phyloP scores from a whole-genome alignment of 1,140 invertebrate genomes.

The Bilobella aurantiaca region DNA sequence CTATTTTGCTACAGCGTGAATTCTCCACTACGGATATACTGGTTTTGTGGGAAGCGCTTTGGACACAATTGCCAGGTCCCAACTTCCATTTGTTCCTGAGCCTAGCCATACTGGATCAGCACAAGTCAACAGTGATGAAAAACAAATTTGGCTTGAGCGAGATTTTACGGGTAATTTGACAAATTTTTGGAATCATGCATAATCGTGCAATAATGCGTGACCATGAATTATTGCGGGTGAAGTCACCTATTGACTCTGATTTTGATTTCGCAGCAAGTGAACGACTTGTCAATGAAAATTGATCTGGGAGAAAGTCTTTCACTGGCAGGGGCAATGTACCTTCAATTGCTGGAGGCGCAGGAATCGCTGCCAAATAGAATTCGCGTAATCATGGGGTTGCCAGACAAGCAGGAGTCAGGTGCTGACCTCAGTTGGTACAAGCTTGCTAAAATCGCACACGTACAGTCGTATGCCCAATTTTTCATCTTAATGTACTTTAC shows the following conservation, averaged over 20 bases:
- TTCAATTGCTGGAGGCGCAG: constrained; percentile 37
- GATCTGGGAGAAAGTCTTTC: constrained; percentile 46
- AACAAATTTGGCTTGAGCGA: constrained; percentile 57
- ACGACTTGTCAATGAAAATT: constrained; percentile 50
- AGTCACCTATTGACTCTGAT: constrained; percentile 3
- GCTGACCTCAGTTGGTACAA: too few relatives aligned
- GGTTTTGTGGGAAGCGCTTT: constrained; percentile 47
- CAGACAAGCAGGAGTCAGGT: constrained; percentile 13
- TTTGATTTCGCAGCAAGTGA: constrained; percentile 47
- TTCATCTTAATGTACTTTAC: too few relatives aligned
- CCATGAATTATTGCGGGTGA: too few relatives aligned
- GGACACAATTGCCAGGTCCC: constrained; percentile 44
- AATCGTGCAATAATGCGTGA: too few relatives aligned
- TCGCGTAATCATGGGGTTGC: constrained; percentile 26
- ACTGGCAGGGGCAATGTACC: constrained; percentile 49
- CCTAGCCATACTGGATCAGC: constrained; percentile 50
- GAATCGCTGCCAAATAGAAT: constrained; percentile 30
- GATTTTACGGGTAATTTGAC: constrained; percentile 49
- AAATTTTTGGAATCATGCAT: too few relatives aligned
- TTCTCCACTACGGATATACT: constrained; percentile 63
- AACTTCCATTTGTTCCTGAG: constrained; percentile 52
- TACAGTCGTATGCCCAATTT: too few relatives aligned
- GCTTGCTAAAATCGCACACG: too few relatives aligned
- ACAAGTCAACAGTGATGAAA: constrained; percentile 51
- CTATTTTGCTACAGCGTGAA: constrained; percentile 46